Conservation (phyloP, 1,140 invertebrate species). For the Archivesica marissinica region DNA sequence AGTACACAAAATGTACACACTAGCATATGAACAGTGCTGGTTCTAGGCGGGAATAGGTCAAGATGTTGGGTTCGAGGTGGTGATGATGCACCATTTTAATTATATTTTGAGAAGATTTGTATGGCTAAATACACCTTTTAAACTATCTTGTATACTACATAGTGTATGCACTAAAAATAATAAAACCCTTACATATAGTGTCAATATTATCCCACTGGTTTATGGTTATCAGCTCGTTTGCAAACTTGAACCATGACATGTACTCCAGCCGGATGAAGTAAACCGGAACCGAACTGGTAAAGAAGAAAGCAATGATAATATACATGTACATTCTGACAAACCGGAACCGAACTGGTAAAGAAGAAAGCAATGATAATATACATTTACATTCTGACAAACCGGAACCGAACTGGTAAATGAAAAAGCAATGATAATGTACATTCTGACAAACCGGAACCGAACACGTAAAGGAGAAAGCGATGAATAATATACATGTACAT, state of each 20-base stretch:
- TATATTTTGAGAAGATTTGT: background rate
- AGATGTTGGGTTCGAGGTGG: background rate
- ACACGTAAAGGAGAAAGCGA: too few species aligned
- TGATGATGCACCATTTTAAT: background rate
- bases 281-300: constrained; percentile 88
- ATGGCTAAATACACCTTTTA: background rate
- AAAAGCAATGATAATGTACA: too few species aligned
- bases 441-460: too few species aligned
- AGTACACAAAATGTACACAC: background rate
- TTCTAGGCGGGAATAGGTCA: background rate
- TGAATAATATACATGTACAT: too few species aligned
- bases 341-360: too few species aligned
- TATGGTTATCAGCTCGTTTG: constrained; percentile 95
- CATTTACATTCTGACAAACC: too few species aligned
- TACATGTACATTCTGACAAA: too few species aligned
- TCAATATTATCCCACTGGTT: constrained; percentile 92
- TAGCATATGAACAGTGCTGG: background rate
- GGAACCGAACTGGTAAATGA: too few species aligned
- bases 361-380: too few species aligned
- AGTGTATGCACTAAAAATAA: background rate
- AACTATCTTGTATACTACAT: background rate
- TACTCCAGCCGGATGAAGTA: constrained; percentile 97
- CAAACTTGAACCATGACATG: constrained; percentile 97
- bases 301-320: too few species aligned
- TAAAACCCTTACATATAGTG: constrained; percentile 74